Base-by-base conservation (phyloP, 2,797 vertebrate genomes). In the Erithacus rubecula region DNA sequence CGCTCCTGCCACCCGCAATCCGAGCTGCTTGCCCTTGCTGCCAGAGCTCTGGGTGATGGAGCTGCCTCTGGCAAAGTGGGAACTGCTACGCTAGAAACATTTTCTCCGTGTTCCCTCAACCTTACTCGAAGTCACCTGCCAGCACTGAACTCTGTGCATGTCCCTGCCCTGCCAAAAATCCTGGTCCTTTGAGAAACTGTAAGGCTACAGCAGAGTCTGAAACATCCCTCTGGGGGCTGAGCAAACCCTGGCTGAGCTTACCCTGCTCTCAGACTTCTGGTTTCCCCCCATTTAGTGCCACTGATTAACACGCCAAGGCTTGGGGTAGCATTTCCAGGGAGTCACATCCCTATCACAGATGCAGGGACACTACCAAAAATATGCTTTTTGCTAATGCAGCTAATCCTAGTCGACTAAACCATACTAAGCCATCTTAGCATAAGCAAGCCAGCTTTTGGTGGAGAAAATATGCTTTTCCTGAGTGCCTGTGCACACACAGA, bases 391-490 rank as follows among this genome's bases (percentile, higher is more conserved):
- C 58, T 92, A 92, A 87, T 87, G 72, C 78, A 91, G 91, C 58
- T 96, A 93, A 93, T 95, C 84, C 84, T 41, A 34, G 71, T 13
- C 72, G 32, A 41, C 82, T 91, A 93, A 93, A 89, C 82, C 92
- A 68, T 23, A 60, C 46, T 92, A 94, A 96, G 75, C 90, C 82
- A 85, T 90, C 18, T 91, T 88, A 94, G 85, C 62, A 87, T 67
- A 81, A 93, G 72, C 60, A 75, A 93, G n/a, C 22, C 82, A 83
- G 68, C n/a, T 91, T 93, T 83, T 92, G 16, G 79, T 68, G 68
- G 53, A 80, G 83, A 92, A 93, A 83, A 91, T 32, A 30, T 5
- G 27, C 32, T 93, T 95, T 83, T 68, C 14, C 56, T 47, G 44
- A 20, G 21, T 62, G 47, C 23, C 30, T 24, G n/a, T 52, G 67